These are phyloP conservation scores for Brachylomia viminalis DNA, from an alignment of 2,888 invertebrate species.

Conservation along the genomic window DNA sequence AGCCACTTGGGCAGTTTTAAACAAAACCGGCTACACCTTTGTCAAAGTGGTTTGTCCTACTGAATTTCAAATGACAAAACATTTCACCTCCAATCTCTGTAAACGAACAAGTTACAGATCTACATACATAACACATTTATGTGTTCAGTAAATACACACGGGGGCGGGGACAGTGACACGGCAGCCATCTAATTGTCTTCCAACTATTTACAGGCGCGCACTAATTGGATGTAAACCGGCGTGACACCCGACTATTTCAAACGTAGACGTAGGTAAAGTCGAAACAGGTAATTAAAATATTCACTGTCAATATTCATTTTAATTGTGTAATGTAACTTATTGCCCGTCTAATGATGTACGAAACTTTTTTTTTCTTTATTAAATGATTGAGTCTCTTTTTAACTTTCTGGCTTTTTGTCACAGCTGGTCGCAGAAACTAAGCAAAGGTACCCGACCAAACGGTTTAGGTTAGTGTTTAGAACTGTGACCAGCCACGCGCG, in stretches of 20 bases:
- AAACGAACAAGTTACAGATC: background rate
- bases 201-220: constrained; percentile 53
- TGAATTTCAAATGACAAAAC: constrained; percentile 15
- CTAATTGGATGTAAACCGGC: constrained; percentile 63
- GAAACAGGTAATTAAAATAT: too few species aligned
- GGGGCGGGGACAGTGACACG: constrained; percentile 47
- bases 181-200: constrained; percentile 57
- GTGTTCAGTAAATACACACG: constrained; percentile 38
- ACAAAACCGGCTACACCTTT: background rate
- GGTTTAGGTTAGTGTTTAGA: too few species aligned
- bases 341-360: too few species aligned
- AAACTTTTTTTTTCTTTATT: too few species aligned
- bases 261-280: constrained; percentile 8
- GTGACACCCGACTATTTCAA: constrained; percentile 35
- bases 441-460: too few species aligned
- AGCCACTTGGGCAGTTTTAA: background rate
- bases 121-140: constrained; percentile 37
- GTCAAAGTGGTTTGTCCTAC: background rate
- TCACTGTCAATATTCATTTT: too few species aligned
- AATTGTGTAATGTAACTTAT: too few species aligned
- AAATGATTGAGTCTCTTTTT: too few species aligned
- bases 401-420: too few species aligned
- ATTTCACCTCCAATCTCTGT: constrained; percentile 27
- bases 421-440: too few species aligned
- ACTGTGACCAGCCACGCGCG: too few species aligned